phyloP scores from a whole-genome alignment of 2,113 vertebrate species.

The Odocoileus hemionus region DNA sequence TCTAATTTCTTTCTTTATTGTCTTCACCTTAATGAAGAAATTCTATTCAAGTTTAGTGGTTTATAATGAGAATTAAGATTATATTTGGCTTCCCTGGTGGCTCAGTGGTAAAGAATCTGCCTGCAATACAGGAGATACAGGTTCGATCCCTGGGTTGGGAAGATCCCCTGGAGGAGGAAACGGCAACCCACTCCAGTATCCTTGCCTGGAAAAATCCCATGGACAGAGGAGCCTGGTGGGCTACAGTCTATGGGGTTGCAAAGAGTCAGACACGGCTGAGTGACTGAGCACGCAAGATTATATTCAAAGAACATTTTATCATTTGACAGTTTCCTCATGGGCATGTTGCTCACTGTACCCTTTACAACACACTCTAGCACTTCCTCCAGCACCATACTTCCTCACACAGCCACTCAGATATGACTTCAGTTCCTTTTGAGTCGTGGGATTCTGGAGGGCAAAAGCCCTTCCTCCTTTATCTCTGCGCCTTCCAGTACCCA shows the following conservation, averaged over 20 bases:
- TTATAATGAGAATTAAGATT: neutral
- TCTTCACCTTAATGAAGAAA: neutral
- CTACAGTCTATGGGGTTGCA: neutral
- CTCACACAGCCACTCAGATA: neutral
- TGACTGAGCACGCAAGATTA: neutral
- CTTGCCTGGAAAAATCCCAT: neutral
- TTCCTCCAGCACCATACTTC: neutral
- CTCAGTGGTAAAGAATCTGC: neutral
- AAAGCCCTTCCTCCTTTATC: neutral
- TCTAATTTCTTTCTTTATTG: neutral
- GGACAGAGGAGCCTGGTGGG: neutral
- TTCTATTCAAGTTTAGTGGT: neutral
- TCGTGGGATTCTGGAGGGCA: neutral
- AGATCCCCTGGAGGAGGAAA: neutral
- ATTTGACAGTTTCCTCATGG: neutral
- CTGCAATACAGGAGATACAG: neutral
- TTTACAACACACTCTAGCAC: neutral
- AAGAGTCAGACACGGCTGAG: neutral
- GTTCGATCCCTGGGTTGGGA: neutral
- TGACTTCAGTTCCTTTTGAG: neutral
- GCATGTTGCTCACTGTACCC: neutral
- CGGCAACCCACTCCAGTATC: neutral
- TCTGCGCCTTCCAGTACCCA: neutral
- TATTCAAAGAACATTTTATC: neutral
- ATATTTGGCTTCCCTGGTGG: neutral